Evolutionary conservation across 2,113 vertebrate species (phyloP), one percentile per base, ranked within the genome.

Genomic region (Hippocampus comes): DNA sequence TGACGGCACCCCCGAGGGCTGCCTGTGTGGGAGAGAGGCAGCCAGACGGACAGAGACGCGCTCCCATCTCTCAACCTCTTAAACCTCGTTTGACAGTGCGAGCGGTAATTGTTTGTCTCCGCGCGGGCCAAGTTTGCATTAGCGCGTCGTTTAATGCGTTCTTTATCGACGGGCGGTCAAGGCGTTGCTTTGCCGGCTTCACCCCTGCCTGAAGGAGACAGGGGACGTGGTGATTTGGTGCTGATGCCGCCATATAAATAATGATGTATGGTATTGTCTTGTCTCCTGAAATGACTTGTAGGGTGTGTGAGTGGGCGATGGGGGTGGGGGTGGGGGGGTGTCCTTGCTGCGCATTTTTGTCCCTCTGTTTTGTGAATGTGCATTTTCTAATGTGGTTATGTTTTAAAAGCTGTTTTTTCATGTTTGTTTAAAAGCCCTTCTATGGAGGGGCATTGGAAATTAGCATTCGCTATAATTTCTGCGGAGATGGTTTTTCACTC

Each of bases 1-100:
- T 85, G 88, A 91, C 82, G 89, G 86, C 89, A 85, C 87, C 90
- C 87, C 43, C 34, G 84, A 88, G 89, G 88, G 87, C 77, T 84
- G 76, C 60, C 69, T 69, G 60, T 77, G 77, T 78, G 64, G 5
- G 64, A 46, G 34, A 74, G 30, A 67, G 48, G 64, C 42, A 67
- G 68, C 67, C 25, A 74, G 46, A 84, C 68, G 46, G 70, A 71
- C 4, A 43, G 59, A 80, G 68, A 74, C 10, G 34, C 65, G 76
- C 81, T 84, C 80, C 77, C 76, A 79, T 82, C 67, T 65, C 63
- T 25, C 68, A 38, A 69, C 72, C 79, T 80, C 70, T 75, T 73
- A 82, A 89, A 89, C 78, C 82, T 67, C 64, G 60, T 79, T 79
- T 88, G 91, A 91, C 92, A 91, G 89, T 81, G 87, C 38, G 55